Evolutionary conservation across 2,113 vertebrate genomes (phyloP).

Genomic region (Heliornis fulica): DNA sequence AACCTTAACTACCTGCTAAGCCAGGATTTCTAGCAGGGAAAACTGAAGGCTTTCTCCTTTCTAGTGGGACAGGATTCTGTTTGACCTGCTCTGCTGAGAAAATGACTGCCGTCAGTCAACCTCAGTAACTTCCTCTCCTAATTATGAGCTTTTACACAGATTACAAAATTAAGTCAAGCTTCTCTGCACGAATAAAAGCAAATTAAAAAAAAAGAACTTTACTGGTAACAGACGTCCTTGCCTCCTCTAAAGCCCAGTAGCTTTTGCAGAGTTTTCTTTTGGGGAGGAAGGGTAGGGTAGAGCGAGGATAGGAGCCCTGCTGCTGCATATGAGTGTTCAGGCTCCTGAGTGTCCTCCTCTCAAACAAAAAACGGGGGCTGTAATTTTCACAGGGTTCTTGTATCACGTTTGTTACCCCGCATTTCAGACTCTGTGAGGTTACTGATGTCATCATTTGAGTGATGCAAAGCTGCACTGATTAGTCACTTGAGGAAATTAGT

Average conservation of each 20-base stretch:
- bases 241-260: background rate
- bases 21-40: constrained; percentile 41
- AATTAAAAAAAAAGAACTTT: background rate
- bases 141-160: background rate
- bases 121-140: background rate
- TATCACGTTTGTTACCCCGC: background rate
- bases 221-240: background rate
- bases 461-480: background rate
- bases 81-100: background rate
- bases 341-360: background rate
- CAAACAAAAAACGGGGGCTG: background rate
- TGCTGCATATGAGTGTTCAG: background rate
- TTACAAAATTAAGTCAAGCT: background rate
- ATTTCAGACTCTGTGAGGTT: background rate
- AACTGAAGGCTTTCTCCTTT: constrained; percentile 15
- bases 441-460: background rate
- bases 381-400: background rate
- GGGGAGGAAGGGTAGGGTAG: background rate
- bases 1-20: constrained; percentile 36
- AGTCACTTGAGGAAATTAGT: background rate
- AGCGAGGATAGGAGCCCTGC: background rate
- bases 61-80: background rate
- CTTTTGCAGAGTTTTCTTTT: background rate
- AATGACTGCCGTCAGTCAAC: background rate
- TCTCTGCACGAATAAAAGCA: background rate